Evolutionary conservation across 1,140 invertebrate genomes (phyloP).

Genomic region (Carcinoscorpius rotundicauda): DNA sequence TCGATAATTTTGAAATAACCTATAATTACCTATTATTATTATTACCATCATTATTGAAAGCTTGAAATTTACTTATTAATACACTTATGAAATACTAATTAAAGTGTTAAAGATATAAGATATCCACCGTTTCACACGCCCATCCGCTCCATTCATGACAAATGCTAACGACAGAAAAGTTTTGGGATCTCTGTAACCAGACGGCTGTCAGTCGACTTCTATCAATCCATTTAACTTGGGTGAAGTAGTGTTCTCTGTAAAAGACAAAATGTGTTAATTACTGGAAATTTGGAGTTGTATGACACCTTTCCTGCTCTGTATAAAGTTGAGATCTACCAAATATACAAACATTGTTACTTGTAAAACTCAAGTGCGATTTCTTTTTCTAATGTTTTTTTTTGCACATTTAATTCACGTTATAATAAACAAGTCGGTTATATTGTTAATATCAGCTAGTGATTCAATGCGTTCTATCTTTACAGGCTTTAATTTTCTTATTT

Average conservation of each 20-base stretch:
- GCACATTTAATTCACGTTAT: background rate
- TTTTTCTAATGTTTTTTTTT: background rate
- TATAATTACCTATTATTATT: too few relatives aligned
- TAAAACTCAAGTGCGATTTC: background rate
- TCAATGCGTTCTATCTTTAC: too few relatives aligned
- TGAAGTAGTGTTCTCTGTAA: constrained; percentile 34
- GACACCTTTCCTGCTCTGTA: too few relatives aligned
- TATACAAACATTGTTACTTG: background rate
- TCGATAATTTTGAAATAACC: too few relatives aligned
- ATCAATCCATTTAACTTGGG: constrained; percentile 30
- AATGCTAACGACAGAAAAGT: constrained; percentile 33
- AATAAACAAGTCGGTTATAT: background rate
- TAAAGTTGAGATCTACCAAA: background rate
- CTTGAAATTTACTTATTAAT: too few relatives aligned
- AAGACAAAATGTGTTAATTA: too few relatives aligned
- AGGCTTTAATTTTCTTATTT: too few relatives aligned
- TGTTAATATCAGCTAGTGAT: too few relatives aligned
- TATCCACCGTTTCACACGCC: constrained; percentile 16
- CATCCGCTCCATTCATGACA: constrained; percentile 27
- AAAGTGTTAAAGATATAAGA: too few relatives aligned
- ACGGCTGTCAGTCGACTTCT: constrained; percentile 27
- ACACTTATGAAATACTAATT: too few relatives aligned
- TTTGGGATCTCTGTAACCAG: constrained; percentile 34
- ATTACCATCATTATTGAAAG: too few relatives aligned
- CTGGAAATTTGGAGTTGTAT: too few relatives aligned